Conservation (phyloP, 2,113 vertebrate species). For the Benitochromis conjunctus region DNA sequence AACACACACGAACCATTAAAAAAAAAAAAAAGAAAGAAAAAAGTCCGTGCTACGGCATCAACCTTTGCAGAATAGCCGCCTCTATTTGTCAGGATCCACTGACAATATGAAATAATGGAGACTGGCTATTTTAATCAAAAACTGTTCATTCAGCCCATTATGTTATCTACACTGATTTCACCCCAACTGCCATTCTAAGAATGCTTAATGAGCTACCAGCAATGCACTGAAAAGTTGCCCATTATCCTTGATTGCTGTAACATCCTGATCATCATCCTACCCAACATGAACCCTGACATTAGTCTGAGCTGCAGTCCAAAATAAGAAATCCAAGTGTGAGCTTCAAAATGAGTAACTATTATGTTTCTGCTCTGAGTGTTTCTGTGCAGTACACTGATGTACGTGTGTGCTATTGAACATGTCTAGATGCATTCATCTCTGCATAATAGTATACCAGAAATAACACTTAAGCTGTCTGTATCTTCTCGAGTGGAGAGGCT, state of each 20-base stretch:
- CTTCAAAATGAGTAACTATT: neutral
- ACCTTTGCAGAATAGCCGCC: neutral
- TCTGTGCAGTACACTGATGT: neutral
- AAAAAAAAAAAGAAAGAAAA: neutral
- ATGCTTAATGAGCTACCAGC: conserved; percentile 9
- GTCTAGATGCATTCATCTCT: neutral
- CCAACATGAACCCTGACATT: neutral
- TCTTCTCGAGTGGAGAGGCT: neutral
- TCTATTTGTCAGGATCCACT: neutral
- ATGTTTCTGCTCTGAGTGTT: neutral
- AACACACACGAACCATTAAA: neutral
- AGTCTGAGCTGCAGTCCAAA: neutral
- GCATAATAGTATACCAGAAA: neutral
- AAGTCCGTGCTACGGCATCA: neutral
- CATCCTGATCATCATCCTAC: neutral
- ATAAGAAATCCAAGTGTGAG: neutral
- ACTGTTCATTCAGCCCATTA: conserved; percentile 3
- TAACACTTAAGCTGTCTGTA: neutral
- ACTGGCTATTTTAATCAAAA: neutral
- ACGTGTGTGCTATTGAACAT: neutral
- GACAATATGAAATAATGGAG: neutral
- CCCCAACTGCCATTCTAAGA: neutral
- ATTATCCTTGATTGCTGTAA: neutral
- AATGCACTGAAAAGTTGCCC: conserved; percentile 1
- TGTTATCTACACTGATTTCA: conserved; percentile 19